A percentile compares a stretch with the other conserved stretches of the same genome.
These are phyloP conservation scores for Sebastiscus albofasciatus DNA, from an alignment of 2,797 vertebrate genomes.

Conservation along the genomic window DNA sequence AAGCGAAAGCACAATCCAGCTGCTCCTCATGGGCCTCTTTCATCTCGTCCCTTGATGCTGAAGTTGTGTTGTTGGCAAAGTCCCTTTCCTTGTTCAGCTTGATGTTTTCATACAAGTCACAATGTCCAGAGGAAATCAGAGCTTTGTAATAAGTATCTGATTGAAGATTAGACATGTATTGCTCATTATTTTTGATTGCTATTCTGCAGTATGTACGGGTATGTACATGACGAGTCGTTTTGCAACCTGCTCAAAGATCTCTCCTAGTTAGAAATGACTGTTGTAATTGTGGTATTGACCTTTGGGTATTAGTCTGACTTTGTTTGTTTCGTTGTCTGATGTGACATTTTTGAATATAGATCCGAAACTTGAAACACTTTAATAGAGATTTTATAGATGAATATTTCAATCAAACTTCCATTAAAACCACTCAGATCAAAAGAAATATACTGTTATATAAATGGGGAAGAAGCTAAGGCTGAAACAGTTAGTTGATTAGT, in stretches of 20 bases:
- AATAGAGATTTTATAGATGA: neutral
- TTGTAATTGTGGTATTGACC: constrained; percentile 1
- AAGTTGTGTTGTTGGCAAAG: constrained; percentile 11
- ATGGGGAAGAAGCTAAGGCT: fast-evolving
- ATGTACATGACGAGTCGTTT: neutral
- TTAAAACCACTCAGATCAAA: too few relatives aligned
- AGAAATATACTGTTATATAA: too few relatives aligned
- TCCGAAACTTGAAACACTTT: neutral
- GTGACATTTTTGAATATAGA: neutral
- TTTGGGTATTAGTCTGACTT: neutral
- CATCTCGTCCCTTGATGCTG: constrained; percentile 26
- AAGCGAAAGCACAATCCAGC: constrained; percentile 2
- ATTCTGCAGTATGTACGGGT: neutral
- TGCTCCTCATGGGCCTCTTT: constrained; percentile 10
- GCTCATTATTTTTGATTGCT: constrained; percentile 21
- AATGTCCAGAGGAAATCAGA: constrained; percentile 13
- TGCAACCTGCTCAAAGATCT: neutral
- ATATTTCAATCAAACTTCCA: neutral
- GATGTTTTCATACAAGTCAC: constrained; percentile 22
- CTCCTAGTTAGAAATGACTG: constrained; percentile 29
- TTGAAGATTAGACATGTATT: neutral
- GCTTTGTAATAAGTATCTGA: constrained; percentile 32
- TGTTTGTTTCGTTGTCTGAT: neutral
- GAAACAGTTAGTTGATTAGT: too few relatives aligned
- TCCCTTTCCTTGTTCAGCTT: neutral